These are phyloP conservation scores for Plemyria rubiginata DNA, from an alignment of 2,888 invertebrate genomes.

Conservation along the genomic window DNA sequence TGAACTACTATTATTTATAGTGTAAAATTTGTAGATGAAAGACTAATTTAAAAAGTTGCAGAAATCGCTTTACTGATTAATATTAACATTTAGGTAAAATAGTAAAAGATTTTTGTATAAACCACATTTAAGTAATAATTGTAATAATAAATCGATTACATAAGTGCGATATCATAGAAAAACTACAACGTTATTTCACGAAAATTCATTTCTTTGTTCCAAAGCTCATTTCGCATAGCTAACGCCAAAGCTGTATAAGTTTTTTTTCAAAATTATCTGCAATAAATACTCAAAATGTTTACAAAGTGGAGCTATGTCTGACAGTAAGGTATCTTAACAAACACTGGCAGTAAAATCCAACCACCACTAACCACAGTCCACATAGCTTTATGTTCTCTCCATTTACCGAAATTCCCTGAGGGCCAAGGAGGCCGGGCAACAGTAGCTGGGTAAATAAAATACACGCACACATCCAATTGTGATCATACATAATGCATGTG, in stretches of 20 bases:
- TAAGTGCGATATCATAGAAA: neutral
- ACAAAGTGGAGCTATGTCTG: neutral
- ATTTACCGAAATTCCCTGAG: constrained; percentile 50
- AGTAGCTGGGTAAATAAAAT: constrained; percentile 63
- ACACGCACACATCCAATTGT: constrained; percentile 48
- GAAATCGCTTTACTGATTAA: neutral
- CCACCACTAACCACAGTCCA: constrained; percentile 23
- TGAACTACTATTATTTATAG: constrained; percentile 28
- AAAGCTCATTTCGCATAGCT: neutral
- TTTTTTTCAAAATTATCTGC: neutral
- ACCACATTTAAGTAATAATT: too few species aligned
- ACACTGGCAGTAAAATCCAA: constrained; percentile 16
- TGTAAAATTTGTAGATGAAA: neutral
- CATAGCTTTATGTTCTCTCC: constrained; percentile 30
- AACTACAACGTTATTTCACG: neutral
- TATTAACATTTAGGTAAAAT: neutral
- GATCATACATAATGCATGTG: constrained; percentile 46
- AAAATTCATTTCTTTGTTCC: neutral
- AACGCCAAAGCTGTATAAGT: constrained; percentile 7
- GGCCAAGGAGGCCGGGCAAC: constrained; percentile 60
- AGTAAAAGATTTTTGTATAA: too few species aligned
- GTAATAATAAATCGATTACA: too few species aligned
- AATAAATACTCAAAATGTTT: neutral
- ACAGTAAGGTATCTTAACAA: constrained; percentile 2
- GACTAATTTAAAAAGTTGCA: neutral